Conservation (phyloP, 2,888 invertebrate genomes). For the Agrilus mali region DNA sequence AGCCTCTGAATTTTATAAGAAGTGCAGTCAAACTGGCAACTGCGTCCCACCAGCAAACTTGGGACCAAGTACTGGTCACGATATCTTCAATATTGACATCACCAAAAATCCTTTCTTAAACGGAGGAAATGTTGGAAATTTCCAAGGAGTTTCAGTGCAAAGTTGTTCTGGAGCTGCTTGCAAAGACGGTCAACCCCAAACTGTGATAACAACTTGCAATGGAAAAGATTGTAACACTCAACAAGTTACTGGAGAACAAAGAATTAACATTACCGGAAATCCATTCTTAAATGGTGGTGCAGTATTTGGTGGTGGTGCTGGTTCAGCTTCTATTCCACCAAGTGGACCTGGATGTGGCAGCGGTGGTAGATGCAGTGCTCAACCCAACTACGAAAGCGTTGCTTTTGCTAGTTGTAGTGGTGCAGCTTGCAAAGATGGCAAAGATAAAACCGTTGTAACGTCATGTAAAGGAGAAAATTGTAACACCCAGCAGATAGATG, state of each 20-base stretch:
- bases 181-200: slow-evolving; percentile 15
- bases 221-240: slow-evolving; percentile 14
- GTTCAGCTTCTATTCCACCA: not conserved
- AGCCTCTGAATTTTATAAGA: slow-evolving; percentile 30
- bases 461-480: slow-evolving; percentile 11
- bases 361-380: not conserved
- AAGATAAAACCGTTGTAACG: slow-evolving; percentile 9
- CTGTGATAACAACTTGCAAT: slow-evolving; percentile 10
- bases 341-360: not conserved
- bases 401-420: slow-evolving; percentile 6
- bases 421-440: slow-evolving; percentile 16
- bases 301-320: slow-evolving; percentile 2
- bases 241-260: slow-evolving; percentile 5
- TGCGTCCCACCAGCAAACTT: slow-evolving; percentile 14
- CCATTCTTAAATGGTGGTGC: slow-evolving; percentile 23
- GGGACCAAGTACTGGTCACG: not conserved
- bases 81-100: slow-evolving; percentile 15
- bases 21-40: slow-evolving; percentile 25
- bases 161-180: slow-evolving; percentile 16
- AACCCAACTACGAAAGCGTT: not conserved
- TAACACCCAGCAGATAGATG: slow-evolving; percentile 12
- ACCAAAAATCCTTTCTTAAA: slow-evolving; percentile 28
- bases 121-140: slow-evolving; percentile 12
- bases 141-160: slow-evolving; percentile 23
- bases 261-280: slow-evolving; percentile 19